Conservation (phyloP, 2,888 invertebrate species). For the Creontiades dilutus region DNA sequence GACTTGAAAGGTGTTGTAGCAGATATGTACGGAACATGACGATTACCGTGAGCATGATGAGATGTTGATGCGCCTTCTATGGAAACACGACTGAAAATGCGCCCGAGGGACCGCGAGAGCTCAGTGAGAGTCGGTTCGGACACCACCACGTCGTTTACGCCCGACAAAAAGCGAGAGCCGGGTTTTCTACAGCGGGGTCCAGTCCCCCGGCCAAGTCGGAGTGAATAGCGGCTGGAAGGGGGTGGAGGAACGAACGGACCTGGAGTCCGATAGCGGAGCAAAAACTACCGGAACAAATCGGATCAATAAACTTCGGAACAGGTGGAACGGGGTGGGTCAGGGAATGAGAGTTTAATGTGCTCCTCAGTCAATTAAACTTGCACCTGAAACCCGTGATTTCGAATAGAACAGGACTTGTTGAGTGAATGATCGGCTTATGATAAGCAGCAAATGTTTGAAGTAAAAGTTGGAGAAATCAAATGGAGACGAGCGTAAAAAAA, state of each 20-base stretch:
- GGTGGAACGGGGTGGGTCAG: background rate
- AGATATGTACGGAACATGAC: background rate
- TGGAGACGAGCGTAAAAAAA: background rate
- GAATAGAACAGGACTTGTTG: background rate
- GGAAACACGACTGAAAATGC: slow-evolving; percentile 47
- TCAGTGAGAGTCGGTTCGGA: slow-evolving; percentile 31
- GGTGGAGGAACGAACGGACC: background rate
- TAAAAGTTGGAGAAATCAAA: background rate
- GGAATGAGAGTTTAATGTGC: background rate
- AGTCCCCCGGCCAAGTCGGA: background rate
- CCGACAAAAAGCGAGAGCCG: slow-evolving; percentile 28
- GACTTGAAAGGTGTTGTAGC: background rate
- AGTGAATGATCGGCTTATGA: background rate
- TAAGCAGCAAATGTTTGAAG: background rate
- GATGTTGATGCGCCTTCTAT: slow-evolving; percentile 6
- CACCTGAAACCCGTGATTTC: background rate
- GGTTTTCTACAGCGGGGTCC: background rate
- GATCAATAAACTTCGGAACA: slow-evolving; percentile 14
- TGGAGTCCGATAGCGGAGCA: background rate
- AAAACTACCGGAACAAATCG: slow-evolving; percentile 20
- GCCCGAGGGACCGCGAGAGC: slow-evolving; percentile 18
- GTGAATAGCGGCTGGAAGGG: no score
- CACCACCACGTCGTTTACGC: slow-evolving; percentile 27
- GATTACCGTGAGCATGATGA: slow-evolving; percentile 37
- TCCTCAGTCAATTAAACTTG: background rate